A percentile compares a stretch with the other conserved stretches of the same genome.
Evolutionary conservation across 2,888 invertebrate genomes (phyloP).

Genomic region (Tortricodes alternella): DNA sequence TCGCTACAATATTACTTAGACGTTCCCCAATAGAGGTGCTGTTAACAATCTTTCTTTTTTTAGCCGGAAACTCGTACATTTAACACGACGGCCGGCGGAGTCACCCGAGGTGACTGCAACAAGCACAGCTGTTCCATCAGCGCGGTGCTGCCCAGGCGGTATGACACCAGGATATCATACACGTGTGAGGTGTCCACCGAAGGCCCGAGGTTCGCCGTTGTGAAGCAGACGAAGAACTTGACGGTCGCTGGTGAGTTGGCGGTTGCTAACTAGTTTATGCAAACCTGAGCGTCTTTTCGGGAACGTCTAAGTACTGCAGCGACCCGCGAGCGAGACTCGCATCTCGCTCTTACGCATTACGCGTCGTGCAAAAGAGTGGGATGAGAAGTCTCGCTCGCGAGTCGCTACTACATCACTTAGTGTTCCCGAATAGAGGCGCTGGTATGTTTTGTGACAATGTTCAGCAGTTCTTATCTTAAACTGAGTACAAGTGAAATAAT

Average conservation of each 20-base stretch:
- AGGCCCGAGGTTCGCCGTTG: constrained; percentile 72
- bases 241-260: constrained; percentile 71
- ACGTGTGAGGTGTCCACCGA: constrained; percentile 76
- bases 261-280: not conserved
- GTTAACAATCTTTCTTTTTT: no score
- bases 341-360: no score
- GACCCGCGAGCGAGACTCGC: no score
- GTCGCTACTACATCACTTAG: no score
- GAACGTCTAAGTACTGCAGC: not conserved
- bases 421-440: no score
- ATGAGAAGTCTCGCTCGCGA: no score
- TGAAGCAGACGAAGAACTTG: constrained; percentile 70
- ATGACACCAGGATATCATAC: constrained; percentile 63
- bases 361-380: no score
- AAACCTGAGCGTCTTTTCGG: not conserved
- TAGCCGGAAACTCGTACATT: constrained; percentile 71
- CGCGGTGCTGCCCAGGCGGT: constrained; percentile 60
- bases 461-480: no score
- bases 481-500: no score
- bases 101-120: constrained; percentile 59
- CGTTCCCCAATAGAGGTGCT: no score
- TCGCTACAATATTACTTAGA: no score
- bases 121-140: constrained; percentile 64
- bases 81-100: constrained; percentile 61
- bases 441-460: no score